Evolutionary conservation across 2,113 vertebrate species (phyloP).

Genomic region (Myanophis thanlyinensis): DNA sequence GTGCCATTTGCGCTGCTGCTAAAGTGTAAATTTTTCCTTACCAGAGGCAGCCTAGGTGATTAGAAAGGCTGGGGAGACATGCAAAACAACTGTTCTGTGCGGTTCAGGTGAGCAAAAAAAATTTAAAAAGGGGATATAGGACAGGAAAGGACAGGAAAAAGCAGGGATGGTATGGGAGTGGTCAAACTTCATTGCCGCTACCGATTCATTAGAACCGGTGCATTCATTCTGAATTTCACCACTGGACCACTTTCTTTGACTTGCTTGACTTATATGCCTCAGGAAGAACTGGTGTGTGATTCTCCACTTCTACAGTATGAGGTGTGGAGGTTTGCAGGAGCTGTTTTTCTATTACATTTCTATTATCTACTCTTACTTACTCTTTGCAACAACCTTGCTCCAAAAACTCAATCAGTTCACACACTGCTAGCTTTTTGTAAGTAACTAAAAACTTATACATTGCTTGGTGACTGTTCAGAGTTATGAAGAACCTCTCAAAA

Average conservation of each 20-base stretch:
- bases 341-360: not conserved
- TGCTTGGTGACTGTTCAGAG: not conserved
- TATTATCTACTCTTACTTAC: not conserved
- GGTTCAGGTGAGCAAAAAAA: too few species aligned
- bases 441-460: not conserved
- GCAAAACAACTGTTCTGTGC: too few species aligned
- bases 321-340: not conserved
- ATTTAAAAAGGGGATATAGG: too few species aligned
- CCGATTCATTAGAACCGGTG: too few species aligned
- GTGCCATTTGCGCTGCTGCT: too few species aligned
- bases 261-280: not conserved
- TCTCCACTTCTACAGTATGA: not conserved
- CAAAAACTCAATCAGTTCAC: not conserved
- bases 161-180: too few species aligned
- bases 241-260: not conserved
- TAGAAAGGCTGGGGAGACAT: too few species aligned
- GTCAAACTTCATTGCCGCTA: too few species aligned
- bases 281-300: not conserved
- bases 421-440: not conserved
- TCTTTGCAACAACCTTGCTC: not conserved
- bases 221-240: too few species aligned
- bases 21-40: too few species aligned
- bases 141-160: too few species aligned
- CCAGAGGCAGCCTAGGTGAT: too few species aligned
- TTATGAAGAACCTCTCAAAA: not conserved